A percentile compares a stretch with the other conserved stretches of the same genome.
phyloP scores from a whole-genome alignment of 2,888 invertebrate species.

The Clanis bilineata region DNA sequence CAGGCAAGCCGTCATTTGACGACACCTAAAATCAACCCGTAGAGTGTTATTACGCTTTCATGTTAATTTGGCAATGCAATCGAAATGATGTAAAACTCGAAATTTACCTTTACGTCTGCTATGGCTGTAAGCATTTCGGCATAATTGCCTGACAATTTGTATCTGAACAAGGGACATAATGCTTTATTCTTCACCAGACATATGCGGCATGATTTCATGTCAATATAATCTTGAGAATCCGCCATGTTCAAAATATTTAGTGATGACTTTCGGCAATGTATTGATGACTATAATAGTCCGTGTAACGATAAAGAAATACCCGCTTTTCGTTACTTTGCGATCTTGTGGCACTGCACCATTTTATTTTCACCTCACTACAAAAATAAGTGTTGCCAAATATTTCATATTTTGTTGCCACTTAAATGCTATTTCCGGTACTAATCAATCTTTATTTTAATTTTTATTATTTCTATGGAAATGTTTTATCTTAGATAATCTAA shows the following conservation, averaged over 20 bases:
- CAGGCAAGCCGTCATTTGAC: constrained; percentile 73
- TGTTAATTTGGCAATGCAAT: constrained; percentile 14
- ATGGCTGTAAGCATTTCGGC: constrained; percentile 79
- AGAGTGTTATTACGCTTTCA: constrained; percentile 13
- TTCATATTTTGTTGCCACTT: too few species aligned
- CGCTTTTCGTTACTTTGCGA: constrained; percentile 15
- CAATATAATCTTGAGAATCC: constrained; percentile 49
- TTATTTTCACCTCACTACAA: constrained; percentile 42
- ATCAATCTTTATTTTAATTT: too few species aligned
- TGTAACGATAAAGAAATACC: background rate
- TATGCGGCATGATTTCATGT: constrained; percentile 72
- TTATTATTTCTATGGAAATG: constrained; percentile 24
- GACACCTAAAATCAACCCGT: constrained; percentile 51
- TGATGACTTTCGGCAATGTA: constrained; percentile 48
- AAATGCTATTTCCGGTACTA: too few species aligned
- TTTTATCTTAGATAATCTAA: too few species aligned
- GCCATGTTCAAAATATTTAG: constrained; percentile 52
- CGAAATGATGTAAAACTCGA: background rate
- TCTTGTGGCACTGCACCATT: constrained; percentile 28
- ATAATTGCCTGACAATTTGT: constrained; percentile 75
- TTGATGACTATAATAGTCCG: constrained; percentile 30
- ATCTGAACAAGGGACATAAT: constrained; percentile 71
- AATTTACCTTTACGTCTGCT: constrained; percentile 71
- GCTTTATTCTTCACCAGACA: constrained; percentile 70
- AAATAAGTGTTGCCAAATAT: background rate